Percentiles rank a stretch among this genome's conserved stretches.
These are phyloP conservation scores for Eupithecia tripunctaria DNA, from an alignment of 2,888 invertebrate genomes.

Conservation along the genomic window DNA sequence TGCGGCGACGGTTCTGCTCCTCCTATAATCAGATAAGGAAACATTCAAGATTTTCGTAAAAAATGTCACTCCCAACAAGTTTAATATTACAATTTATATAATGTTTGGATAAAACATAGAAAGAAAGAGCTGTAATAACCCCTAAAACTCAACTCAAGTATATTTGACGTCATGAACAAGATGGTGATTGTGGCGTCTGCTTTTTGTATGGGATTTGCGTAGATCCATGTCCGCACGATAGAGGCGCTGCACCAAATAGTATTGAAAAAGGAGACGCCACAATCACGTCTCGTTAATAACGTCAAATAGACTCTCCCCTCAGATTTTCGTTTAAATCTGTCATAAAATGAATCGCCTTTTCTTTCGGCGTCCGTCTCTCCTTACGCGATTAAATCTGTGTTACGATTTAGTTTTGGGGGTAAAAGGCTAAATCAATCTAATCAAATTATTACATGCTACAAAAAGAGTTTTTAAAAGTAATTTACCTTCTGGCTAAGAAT, in stretches of 20 bases:
- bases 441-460: neutral
- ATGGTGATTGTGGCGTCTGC: too few species aligned
- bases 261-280: too few species aligned
- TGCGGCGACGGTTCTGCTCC: slow-evolving; percentile 80
- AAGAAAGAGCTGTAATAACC: too few species aligned
- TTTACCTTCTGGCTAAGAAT: slow-evolving; percentile 95
- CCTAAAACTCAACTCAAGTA: too few species aligned
- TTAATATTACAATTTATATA: neutral
- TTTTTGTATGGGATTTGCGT: too few species aligned
- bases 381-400: neutral
- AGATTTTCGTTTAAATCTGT: neutral
- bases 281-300: too few species aligned
- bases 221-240: too few species aligned
- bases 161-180: too few species aligned
- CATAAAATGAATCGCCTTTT: neutral
- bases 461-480: neutral
- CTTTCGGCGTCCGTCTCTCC: neutral
- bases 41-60: neutral
- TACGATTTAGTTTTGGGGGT: neutral
- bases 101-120: too few species aligned
- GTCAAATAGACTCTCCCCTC: too few species aligned
- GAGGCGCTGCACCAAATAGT: too few species aligned
- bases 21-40: slow-evolving; percentile 64
- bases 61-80: neutral
- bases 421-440: neutral